Evolutionary conservation across 1,140 invertebrate genomes (phyloP).

Genomic region (Zaprionus camerounensis): DNA sequence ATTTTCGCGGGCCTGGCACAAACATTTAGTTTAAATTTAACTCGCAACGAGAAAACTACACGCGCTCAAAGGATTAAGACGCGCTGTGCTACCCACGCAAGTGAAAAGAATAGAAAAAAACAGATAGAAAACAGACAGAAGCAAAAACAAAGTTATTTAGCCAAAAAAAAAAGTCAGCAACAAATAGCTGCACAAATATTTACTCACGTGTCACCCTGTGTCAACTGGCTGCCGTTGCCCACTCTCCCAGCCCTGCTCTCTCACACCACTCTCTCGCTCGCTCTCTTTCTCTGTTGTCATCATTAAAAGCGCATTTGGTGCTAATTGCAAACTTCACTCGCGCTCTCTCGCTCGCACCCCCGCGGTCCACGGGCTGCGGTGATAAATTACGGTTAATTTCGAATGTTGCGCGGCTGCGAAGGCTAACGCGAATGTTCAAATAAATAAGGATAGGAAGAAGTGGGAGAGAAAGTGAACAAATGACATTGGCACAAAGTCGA

Average conservation of each 20-base stretch:
- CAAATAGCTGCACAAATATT: conserved; percentile 73
- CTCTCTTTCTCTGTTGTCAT: conserved; percentile 41
- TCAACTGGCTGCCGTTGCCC: neutral
- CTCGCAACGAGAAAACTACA: conserved; percentile 70
- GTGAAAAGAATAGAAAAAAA: conserved; percentile 33
- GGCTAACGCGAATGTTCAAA: conserved; percentile 24
- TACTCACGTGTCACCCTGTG: conserved; percentile 41
- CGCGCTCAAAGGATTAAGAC: conserved; percentile 40
- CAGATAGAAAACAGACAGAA: neutral
- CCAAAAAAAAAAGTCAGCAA: neutral
- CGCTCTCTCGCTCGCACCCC: neutral
- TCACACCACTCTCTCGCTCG: neutral
- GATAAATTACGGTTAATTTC: conserved; percentile 63
- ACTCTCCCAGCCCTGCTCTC: neutral
- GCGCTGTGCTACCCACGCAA: conserved; percentile 4
- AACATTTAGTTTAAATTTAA: conserved; percentile 80
- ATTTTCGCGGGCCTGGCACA: conserved; percentile 42
- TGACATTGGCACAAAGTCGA: conserved; percentile 79
- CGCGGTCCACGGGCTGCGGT: neutral
- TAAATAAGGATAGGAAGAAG: conserved; percentile 28
- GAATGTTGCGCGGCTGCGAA: conserved; percentile 36
- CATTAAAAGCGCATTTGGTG: conserved; percentile 77
- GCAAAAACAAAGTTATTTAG: conserved; percentile 3
- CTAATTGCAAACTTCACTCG: conserved; percentile 34
- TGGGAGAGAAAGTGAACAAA: conserved; percentile 21